Evolutionary conservation across 2,888 invertebrate species (phyloP).

Genomic region (Dascillus cervinus): DNA sequence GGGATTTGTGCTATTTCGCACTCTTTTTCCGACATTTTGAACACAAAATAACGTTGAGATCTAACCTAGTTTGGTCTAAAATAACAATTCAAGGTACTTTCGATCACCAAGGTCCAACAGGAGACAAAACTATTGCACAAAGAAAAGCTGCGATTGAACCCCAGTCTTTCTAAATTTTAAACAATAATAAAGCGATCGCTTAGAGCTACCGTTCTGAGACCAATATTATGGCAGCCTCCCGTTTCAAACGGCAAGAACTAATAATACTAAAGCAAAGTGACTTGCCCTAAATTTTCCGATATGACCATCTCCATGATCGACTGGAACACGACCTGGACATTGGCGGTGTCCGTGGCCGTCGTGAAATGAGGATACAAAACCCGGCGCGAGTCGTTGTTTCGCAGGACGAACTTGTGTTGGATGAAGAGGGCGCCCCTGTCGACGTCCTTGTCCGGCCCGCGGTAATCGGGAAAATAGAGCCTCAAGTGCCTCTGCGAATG

Average conservation of each 20-base stretch:
- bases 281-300: slow-evolving; percentile 52
- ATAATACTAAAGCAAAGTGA: slow-evolving; percentile 43
- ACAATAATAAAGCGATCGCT: too few species aligned
- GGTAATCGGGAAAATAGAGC: slow-evolving; percentile 53
- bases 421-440: slow-evolving; percentile 56
- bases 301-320: slow-evolving; percentile 60
- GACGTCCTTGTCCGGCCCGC: slow-evolving; percentile 54
- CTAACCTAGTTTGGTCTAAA: slow-evolving; percentile 12
- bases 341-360: slow-evolving; percentile 59
- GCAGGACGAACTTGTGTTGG: slow-evolving; percentile 52
- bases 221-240: too few species aligned
- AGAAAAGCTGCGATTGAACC: too few species aligned
- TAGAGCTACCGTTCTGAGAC: too few species aligned
- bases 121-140: too few species aligned
- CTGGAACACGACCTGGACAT: slow-evolving; percentile 58
- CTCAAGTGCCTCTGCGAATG: slow-evolving; percentile 54
- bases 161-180: too few species aligned
- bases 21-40: slow-evolving; percentile 3
- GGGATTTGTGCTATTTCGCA: too few species aligned
- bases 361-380: slow-evolving; percentile 59
- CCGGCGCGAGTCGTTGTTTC: slow-evolving; percentile 49
- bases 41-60: slow-evolving; percentile 11
- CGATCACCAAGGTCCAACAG: slow-evolving; percentile 9
- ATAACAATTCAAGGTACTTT: slow-evolving; percentile 8
- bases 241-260: too few species aligned